phyloP scores from a whole-genome alignment of 2,797 vertebrate species.

The Poecile montanus region DNA sequence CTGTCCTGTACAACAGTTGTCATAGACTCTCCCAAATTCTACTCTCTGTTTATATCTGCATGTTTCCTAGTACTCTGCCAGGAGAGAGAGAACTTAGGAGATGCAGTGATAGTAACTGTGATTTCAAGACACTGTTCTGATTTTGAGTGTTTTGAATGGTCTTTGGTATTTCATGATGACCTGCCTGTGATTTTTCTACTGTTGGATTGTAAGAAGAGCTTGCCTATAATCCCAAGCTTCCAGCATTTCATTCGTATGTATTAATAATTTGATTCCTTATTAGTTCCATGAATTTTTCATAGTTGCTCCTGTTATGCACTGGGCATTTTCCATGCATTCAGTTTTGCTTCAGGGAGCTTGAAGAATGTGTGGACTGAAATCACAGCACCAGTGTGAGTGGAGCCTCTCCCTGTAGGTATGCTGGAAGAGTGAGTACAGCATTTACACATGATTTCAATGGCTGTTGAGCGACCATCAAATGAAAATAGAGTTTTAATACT shows the following conservation, averaged over 20 bases:
- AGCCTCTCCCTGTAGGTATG: neutral
- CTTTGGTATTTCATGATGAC: neutral
- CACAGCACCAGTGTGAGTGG: neutral
- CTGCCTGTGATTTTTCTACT: neutral
- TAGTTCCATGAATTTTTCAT: neutral
- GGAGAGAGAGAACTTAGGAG: neutral
- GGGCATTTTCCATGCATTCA: neutral
- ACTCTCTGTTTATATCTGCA: rapidly evolving
- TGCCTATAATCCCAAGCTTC: neutral
- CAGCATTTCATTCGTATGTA: neutral
- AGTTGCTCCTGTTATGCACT: neutral
- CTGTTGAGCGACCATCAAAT: neutral
- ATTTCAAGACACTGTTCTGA: neutral
- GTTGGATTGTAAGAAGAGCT: neutral
- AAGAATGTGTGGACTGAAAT: neutral
- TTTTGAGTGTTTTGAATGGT: neutral
- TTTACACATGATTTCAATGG: neutral
- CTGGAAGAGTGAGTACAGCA: neutral
- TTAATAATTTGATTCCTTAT: neutral
- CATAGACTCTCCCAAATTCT: neutral
- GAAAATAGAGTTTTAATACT: neutral
- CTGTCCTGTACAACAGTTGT: neutral
- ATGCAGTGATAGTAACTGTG: neutral
- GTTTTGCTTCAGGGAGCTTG: neutral
- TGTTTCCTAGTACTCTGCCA: neutral